Percentiles rank a stretch among this genome's conserved stretches.
phyloP scores from a whole-genome alignment of 2,888 invertebrate species.

The Hirtodrosophila cameraria region DNA sequence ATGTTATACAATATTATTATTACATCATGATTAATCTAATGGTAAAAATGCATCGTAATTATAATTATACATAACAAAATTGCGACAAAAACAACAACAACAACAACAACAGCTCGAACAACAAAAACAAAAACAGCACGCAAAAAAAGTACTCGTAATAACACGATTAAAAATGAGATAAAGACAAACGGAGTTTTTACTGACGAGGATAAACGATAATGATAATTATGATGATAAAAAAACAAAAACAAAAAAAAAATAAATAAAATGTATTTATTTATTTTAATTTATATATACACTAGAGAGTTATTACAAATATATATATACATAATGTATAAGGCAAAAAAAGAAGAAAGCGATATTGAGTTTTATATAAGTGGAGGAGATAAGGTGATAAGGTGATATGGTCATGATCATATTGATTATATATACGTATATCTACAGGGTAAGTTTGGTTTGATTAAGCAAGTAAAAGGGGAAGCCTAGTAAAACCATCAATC shows the following conservation, averaged over 20 bases:
- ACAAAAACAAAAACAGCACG: constrained; percentile 60
- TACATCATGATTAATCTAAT: constrained; percentile 66
- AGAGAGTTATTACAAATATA: constrained; percentile 83
- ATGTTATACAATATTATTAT: constrained; percentile 75
- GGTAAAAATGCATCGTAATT: constrained; percentile 59
- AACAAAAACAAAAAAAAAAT: constrained; percentile 47
- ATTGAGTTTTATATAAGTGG: too few species aligned
- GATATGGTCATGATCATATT: background rate
- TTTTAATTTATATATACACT: constrained; percentile 84
- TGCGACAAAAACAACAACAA: constrained; percentile 32
- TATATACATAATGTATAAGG: constrained; percentile 81
- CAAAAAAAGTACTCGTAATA: constrained; percentile 56
- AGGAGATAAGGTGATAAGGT: too few species aligned
- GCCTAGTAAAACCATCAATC: too few species aligned
- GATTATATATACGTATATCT: too few species aligned
- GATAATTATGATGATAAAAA: constrained; percentile 57
- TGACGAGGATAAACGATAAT: constrained; percentile 67
- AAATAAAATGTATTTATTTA: constrained; percentile 83
- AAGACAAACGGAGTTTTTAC: constrained; percentile 73
- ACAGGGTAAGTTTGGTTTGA: too few species aligned
- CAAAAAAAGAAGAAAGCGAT: constrained; percentile 54
- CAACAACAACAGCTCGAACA: constrained; percentile 54
- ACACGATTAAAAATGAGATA: constrained; percentile 68
- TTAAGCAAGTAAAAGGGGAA: too few species aligned
- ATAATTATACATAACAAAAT: constrained; percentile 62